These are phyloP conservation scores for Chouioia cunea DNA, from an alignment of 2,888 invertebrate genomes.

Conservation along the genomic window DNA sequence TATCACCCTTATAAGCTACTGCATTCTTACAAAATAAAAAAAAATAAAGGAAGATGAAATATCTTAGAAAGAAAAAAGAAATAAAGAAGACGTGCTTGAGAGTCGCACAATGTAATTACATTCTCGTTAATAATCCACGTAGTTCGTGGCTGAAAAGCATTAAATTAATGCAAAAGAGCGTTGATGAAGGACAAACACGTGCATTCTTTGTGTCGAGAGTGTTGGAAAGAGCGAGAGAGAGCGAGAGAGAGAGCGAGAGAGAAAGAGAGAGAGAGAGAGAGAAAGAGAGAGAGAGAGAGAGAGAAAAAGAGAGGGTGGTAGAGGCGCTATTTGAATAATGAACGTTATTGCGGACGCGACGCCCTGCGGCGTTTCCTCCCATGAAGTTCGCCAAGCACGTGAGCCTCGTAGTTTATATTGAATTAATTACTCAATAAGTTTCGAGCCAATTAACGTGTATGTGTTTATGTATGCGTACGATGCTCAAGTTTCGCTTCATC, in stretches of 20 bases:
- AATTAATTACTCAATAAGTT: too few species aligned
- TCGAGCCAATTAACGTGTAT: slow-evolving; percentile 13
- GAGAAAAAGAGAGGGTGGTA: too few species aligned
- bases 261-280: too few species aligned
- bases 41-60: background rate
- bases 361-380: background rate
- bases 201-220: background rate
- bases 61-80: background rate
- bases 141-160: slow-evolving; percentile 39
- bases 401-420: too few species aligned
- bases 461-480: slow-evolving; percentile 8
- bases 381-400: too few species aligned
- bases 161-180: slow-evolving; percentile 51
- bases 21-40: background rate
- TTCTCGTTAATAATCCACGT: slow-evolving; percentile 43
- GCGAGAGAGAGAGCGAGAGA: too few species aligned
- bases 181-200: slow-evolving; percentile 44
- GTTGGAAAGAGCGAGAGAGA: too few species aligned
- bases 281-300: too few species aligned
- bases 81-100: slow-evolving; percentile 2
- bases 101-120: slow-evolving; percentile 45
- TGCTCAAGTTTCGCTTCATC: slow-evolving; percentile 21
- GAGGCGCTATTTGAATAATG: slow-evolving; percentile 39
- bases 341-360: slow-evolving; percentile 22
- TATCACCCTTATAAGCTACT: too few species aligned